Conservation (phyloP, 2,888 invertebrate genomes). For the Sclerodermus sp. region DNA sequence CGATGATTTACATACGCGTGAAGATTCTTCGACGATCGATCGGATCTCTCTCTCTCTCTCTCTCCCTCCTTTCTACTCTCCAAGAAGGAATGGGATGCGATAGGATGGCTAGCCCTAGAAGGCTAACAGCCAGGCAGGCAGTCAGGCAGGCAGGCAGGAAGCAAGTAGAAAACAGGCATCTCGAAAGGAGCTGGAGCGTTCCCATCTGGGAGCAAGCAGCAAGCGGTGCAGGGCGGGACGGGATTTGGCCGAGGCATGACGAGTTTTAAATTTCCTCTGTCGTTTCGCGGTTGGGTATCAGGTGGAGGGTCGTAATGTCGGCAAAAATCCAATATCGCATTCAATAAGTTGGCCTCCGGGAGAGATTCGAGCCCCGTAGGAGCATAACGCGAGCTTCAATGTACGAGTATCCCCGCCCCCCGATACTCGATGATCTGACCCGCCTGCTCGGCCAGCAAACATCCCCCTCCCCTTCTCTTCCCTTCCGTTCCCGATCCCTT, state of each 20-base stretch:
- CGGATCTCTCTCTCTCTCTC: neutral
- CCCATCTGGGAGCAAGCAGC: conserved; percentile 4
- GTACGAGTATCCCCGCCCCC: conserved; percentile 14
- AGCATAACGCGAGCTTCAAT: conserved; percentile 4
- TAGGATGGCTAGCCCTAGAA: neutral
- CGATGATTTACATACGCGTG: too few species aligned
- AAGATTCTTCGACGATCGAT: neutral
- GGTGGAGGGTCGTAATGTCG: conserved; percentile 39
- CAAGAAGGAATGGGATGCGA: neutral
- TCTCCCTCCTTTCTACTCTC: neutral
- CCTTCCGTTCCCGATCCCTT: neutral
- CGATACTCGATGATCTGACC: conserved; percentile 20
- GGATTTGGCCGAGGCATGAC: conserved; percentile 40
- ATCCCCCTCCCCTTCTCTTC: neutral
- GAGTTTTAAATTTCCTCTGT: conserved; percentile 54
- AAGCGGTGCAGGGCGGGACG: neutral
- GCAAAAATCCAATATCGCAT: conserved; percentile 54
- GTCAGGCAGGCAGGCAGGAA: neutral
- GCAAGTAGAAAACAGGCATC: neutral
- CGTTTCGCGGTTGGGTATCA: conserved; percentile 51
- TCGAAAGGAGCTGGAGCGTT: neutral
- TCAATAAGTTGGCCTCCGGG: conserved; percentile 45
- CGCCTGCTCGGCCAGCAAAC: neutral
- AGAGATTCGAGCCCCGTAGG: conserved; percentile 20
- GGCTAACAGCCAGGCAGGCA: neutral